These are phyloP conservation scores for Corydoras maculifer DNA, from an alignment of 2,113 vertebrate genomes.

Conservation along the genomic window DNA sequence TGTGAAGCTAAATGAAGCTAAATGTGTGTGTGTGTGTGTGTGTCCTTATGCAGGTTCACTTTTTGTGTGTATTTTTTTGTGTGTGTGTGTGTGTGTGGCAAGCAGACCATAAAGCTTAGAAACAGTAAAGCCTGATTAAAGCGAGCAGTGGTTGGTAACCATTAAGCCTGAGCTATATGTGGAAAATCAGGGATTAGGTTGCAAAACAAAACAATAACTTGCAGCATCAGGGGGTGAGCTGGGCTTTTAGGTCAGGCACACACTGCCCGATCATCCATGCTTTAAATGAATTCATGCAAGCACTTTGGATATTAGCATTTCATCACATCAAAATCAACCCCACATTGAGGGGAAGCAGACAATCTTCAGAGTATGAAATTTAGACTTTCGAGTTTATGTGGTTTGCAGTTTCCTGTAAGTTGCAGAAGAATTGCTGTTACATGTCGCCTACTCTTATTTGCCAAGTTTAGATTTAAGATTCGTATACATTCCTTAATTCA, in stretches of 20 bases:
- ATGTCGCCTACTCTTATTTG: neutral
- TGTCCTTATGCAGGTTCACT: neutral
- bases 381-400: constrained; percentile 20
- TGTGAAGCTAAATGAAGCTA: too few relatives aligned
- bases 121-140: constrained; percentile 6
- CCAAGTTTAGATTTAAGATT: neutral
- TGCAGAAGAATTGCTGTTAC: constrained; percentile 6
- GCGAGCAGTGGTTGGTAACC: neutral
- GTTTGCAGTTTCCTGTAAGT: constrained; percentile 34
- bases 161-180: neutral
- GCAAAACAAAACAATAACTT: constrained; percentile 6
- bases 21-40: too few relatives aligned
- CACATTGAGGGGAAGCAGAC: too few relatives aligned
- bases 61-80: neutral
- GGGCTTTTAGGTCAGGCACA: neutral
- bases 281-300: too few relatives aligned
- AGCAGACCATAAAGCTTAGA: neutral
- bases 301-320: too few relatives aligned
- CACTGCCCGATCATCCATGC: too few relatives aligned
- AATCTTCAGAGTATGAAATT: neutral
- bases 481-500: neutral
- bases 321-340: too few relatives aligned
- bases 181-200: constrained; percentile 21
- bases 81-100: neutral
- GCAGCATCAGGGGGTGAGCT: neutral